Evolutionary conservation across 2,113 vertebrate genomes (phyloP).

Genomic region (Channa argus): DNA sequence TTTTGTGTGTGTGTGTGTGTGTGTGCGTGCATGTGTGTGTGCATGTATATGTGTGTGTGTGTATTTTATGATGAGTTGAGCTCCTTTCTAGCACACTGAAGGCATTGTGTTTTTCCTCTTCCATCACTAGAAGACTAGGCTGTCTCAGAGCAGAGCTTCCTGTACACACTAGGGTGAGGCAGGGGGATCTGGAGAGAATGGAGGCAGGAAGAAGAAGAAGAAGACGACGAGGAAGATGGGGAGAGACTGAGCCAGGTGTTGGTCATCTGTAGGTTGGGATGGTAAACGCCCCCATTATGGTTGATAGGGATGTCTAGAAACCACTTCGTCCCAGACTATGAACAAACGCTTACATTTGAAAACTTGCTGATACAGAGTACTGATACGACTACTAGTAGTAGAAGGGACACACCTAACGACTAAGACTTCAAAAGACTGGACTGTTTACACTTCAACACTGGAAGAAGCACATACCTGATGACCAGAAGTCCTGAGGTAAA

Average conservation of each 20-base stretch:
- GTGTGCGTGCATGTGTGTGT: slow-evolving; percentile 14
- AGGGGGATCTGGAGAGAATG: slow-evolving; percentile 35
- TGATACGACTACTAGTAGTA: no score
- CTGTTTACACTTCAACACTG: no score
- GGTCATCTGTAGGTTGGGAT: slow-evolving; percentile 41
- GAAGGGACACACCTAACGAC: no score
- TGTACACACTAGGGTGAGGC: slow-evolving; percentile 71
- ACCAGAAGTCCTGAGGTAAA: no score
- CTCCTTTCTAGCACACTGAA: slow-evolving; percentile 77
- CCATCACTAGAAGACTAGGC: slow-evolving; percentile 72
- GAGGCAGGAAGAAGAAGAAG: background rate
- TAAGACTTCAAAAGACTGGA: no score
- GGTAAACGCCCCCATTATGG: background rate
- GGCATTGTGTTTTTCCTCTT: slow-evolving; percentile 78
- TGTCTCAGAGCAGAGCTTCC: slow-evolving; percentile 74
- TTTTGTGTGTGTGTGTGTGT: slow-evolving; percentile 40
- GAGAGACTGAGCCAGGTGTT: slow-evolving; percentile 32
- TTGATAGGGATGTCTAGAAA: background rate
- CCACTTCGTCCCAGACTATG: no score
- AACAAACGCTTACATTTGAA: no score
- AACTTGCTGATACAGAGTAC: no score
- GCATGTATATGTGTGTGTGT: slow-evolving; percentile 50
- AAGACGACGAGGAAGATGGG: background rate
- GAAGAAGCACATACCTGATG: no score
- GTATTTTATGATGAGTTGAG: slow-evolving; percentile 75